phyloP scores from a whole-genome alignment of 2,888 invertebrate genomes.

The Agriopis aurantiaria region DNA sequence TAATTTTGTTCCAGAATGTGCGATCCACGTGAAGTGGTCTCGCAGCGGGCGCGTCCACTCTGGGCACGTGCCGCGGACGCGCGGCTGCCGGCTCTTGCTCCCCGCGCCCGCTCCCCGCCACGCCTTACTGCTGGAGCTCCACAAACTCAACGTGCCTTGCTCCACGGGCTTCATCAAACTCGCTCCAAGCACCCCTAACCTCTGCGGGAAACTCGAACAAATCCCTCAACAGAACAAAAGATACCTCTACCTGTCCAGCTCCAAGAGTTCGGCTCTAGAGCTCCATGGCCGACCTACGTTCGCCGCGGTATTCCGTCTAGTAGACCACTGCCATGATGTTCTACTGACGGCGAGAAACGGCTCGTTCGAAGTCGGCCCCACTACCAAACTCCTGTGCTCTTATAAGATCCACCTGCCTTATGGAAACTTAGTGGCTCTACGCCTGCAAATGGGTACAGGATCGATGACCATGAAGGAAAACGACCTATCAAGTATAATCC shows the following conservation, averaged over 20 bases:
- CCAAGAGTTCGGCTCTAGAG: constrained; percentile 84
- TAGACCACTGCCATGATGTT: constrained; percentile 91
- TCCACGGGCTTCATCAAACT: constrained; percentile 87
- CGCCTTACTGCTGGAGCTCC: constrained; percentile 89
- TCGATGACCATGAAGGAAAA: constrained; percentile 67
- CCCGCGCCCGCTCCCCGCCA: constrained; percentile 74
- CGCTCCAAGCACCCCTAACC: constrained; percentile 77
- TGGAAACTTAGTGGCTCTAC: constrained; percentile 89
- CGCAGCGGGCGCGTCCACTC: constrained; percentile 79
- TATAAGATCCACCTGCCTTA: constrained; percentile 90
- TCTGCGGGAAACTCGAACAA: constrained; percentile 91
- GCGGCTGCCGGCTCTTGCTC: constrained; percentile 86
- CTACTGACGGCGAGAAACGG: constrained; percentile 88
- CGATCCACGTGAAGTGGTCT: constrained; percentile 76
- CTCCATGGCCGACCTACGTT: constrained; percentile 89
- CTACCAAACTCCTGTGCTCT: constrained; percentile 87
- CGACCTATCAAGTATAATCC: constrained; percentile 70
- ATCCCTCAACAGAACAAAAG: constrained; percentile 86
- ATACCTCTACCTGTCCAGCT: constrained; percentile 83
- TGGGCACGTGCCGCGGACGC: constrained; percentile 81
- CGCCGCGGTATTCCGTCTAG: constrained; percentile 88
- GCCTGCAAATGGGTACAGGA: constrained; percentile 86
- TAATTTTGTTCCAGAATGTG: constrained; percentile 86
- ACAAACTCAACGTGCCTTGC: constrained; percentile 90
- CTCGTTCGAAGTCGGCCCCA: constrained; percentile 88